These are phyloP conservation scores for Actinia equina DNA, from an alignment of 64 coral and sea anemone species.

Conservation along the genomic window DNA sequence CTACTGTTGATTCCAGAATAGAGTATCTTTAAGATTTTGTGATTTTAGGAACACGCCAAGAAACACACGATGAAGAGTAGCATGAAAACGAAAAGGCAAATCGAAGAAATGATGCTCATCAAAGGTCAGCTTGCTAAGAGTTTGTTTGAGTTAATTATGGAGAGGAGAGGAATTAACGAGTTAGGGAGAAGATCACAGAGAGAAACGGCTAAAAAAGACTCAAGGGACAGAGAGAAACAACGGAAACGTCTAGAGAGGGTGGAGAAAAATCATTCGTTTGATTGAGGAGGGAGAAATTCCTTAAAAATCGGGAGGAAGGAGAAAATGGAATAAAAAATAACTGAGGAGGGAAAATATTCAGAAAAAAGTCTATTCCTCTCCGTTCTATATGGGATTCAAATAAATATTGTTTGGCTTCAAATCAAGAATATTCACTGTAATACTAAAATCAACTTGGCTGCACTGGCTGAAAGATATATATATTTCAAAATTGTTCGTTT, in stretches of 20 bases:
- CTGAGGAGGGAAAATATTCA: no score
- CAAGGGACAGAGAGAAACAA: no score
- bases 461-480: not conserved
- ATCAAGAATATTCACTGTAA: no score
- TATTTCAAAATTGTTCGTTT: not conserved
- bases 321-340: no score
- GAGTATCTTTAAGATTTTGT: not conserved
- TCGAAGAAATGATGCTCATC: constrained; percentile 82
- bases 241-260: no score
- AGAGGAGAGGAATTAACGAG: not conserved
- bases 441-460: not conserved
- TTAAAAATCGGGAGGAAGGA: no score
- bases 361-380: no score
- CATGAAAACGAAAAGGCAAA: constrained; percentile 78
- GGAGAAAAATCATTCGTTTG: no score
- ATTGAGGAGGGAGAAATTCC: no score
- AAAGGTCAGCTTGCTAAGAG: constrained; percentile 41
- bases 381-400: not conserved
- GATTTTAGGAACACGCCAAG: constrained; percentile 59
- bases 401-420: not conserved
- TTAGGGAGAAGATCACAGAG: no score
- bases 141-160: not conserved
- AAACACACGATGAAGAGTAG: constrained; percentile 84
- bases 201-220: no score
- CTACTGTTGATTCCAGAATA: not conserved